Conservation (phyloP, 2,797 vertebrate species). For the Cheirogaleus major region DNA sequence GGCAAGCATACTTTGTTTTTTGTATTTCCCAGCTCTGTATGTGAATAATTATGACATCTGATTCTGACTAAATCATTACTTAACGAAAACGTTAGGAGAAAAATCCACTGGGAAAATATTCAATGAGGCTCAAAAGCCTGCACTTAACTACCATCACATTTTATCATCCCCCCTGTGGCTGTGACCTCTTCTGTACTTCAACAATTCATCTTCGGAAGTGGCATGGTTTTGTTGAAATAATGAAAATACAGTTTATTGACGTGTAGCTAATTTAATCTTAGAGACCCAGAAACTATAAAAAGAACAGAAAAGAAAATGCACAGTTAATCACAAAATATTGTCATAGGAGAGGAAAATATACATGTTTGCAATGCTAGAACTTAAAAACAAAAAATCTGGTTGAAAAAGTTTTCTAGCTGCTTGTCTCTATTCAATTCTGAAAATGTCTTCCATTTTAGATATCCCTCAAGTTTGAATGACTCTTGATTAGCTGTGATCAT, state of each 20-base stretch:
- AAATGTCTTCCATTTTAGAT: slow-evolving; percentile 17
- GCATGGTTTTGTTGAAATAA: slow-evolving; percentile 50
- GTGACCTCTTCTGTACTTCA: slow-evolving; percentile 27
- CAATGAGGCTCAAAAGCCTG: neutral
- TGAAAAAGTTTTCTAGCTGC: neutral
- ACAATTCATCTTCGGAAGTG: slow-evolving; percentile 44
- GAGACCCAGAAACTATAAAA: slow-evolving; percentile 38
- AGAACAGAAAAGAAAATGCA: slow-evolving; percentile 19
- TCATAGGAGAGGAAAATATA: neutral
- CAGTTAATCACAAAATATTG: slow-evolving; percentile 52
- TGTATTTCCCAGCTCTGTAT: neutral
- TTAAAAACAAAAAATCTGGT: slow-evolving; percentile 2
- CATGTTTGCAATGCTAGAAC: neutral
- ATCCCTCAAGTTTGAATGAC: neutral
- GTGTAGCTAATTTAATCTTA: slow-evolving; percentile 50
- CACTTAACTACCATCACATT: neutral
- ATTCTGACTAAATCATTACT: slow-evolving; percentile 9
- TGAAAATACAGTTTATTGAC: slow-evolving; percentile 59
- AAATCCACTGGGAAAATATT: neutral
- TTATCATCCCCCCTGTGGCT: neutral
- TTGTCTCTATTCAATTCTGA: neutral
- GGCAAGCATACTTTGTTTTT: neutral
- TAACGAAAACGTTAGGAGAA: neutral
- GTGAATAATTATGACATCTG: neutral
- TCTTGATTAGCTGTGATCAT: neutral